phyloP scores from a whole-genome alignment of 1,140 invertebrate genomes.

The Brachionus paranguensis region DNA sequence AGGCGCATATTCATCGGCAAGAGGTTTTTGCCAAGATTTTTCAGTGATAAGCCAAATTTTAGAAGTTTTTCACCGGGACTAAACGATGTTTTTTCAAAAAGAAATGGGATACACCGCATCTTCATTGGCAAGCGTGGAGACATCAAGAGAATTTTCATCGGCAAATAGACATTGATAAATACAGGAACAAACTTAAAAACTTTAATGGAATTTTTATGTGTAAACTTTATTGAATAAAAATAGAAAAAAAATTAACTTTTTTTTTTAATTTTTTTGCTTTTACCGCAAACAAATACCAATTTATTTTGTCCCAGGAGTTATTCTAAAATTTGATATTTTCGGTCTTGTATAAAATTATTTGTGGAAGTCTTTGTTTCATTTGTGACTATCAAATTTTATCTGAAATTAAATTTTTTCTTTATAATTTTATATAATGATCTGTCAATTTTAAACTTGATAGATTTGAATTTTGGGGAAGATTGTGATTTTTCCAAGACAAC shows the following conservation, averaged over 20 bases:
- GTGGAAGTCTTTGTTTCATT: neutral
- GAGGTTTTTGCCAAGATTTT: neutral
- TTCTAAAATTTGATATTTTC: neutral
- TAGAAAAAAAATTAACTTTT: neutral
- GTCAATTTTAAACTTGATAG: neutral
- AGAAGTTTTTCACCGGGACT: neutral
- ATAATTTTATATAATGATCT: neutral
- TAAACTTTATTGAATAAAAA: neutral
- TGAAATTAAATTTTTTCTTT: neutral
- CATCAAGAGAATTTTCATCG: conserved; percentile 29
- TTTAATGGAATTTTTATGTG: neutral
- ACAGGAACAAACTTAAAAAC: neutral
- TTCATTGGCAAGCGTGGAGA: conserved; percentile 31
- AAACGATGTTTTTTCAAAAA: neutral
- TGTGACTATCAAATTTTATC: neutral
- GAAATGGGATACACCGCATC: conserved; percentile 29
- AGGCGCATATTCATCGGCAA: conserved; percentile 36
- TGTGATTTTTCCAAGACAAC: neutral
- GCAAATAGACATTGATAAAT: neutral
- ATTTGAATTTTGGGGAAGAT: neutral
- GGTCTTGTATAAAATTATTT: too few species aligned
- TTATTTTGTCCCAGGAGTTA: neutral
- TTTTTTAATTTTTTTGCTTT: neutral
- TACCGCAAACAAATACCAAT: neutral
- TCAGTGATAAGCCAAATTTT: neutral